Conservation (phyloP, 2,888 invertebrate genomes). For the Euspilapteryx auroguttella region DNA sequence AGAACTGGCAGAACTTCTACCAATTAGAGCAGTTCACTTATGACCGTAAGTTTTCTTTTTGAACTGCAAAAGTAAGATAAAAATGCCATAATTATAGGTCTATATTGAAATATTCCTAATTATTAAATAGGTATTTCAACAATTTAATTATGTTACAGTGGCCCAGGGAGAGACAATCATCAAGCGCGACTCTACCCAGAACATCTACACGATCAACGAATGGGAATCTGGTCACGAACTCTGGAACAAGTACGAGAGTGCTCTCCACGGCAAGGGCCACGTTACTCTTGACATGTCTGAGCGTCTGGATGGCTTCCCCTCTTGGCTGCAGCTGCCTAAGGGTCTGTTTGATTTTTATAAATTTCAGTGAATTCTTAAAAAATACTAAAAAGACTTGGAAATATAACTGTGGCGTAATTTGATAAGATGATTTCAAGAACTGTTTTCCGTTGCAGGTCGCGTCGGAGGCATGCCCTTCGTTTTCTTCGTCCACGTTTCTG, state of each 20-base stretch:
- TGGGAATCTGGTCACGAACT: conserved; percentile 36
- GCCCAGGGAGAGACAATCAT: conserved; percentile 49
- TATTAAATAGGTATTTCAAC: not conserved
- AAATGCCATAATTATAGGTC: no score
- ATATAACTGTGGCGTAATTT: no score
- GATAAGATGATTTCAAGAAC: no score
- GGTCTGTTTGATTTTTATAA: conserved; percentile 23
- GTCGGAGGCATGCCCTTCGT: conserved; percentile 63
- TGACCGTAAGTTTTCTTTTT: conserved; percentile 54
- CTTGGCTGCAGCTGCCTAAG: conserved; percentile 66
- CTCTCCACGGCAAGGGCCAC: conserved; percentile 38
- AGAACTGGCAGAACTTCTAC: conserved; percentile 60
- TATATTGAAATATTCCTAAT: no score
- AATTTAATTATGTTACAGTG: conserved; percentile 16
- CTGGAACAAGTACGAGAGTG: conserved; percentile 44
- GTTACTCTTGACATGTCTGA: conserved; percentile 44
- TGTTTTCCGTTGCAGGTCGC: conserved; percentile 27
- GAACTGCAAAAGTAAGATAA: no score
- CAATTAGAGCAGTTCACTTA: conserved; percentile 59
- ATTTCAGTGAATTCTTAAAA: no score
- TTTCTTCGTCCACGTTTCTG: conserved; percentile 62
- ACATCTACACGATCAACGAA: conserved; percentile 57
- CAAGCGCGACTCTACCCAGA: conserved; percentile 60
- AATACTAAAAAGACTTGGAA: no score
- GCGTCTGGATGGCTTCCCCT: conserved; percentile 61